phyloP scores from a whole-genome alignment of 2,888 invertebrate genomes.

The Lobophora halterata region DNA sequence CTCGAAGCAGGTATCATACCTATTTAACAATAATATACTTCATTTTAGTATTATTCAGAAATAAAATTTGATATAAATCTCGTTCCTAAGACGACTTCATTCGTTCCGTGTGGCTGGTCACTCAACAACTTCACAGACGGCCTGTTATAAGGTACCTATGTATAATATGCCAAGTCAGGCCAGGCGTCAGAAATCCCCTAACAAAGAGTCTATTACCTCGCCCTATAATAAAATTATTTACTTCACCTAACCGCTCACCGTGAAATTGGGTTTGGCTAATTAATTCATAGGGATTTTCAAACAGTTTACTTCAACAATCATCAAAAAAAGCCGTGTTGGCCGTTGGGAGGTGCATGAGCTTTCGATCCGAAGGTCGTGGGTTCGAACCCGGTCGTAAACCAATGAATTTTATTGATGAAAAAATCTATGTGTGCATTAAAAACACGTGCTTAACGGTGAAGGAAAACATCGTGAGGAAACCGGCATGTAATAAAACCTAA shows the following conservation, averaged over 20 bases:
- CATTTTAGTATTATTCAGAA: slow-evolving; percentile 13
- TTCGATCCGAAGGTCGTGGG: too few species aligned
- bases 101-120: slow-evolving; percentile 48
- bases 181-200: slow-evolving; percentile 10
- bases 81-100: slow-evolving; percentile 36
- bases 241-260: slow-evolving; percentile 8
- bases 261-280: slow-evolving; percentile 9
- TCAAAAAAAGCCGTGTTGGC: too few species aligned
- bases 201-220: slow-evolving; percentile 13
- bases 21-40: slow-evolving; percentile 6
- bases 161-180: slow-evolving; percentile 8
- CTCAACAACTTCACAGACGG: slow-evolving; percentile 19
- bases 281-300: slow-evolving; percentile 5
- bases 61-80: slow-evolving; percentile 17
- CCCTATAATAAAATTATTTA: slow-evolving; percentile 10
- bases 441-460: too few species aligned
- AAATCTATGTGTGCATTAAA: too few species aligned
- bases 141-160: slow-evolving; percentile 1
- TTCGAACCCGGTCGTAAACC: too few species aligned
- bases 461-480: too few species aligned
- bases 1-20: too few species aligned
- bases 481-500: too few species aligned
- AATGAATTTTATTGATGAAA: too few species aligned
- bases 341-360: too few species aligned
- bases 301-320: too few species aligned